A percentile compares a stretch with the other conserved stretches of the same genome.
These are phyloP conservation scores for Phalacrocorax aristotelis DNA, from an alignment of 2,113 vertebrate species.

Conservation along the genomic window DNA sequence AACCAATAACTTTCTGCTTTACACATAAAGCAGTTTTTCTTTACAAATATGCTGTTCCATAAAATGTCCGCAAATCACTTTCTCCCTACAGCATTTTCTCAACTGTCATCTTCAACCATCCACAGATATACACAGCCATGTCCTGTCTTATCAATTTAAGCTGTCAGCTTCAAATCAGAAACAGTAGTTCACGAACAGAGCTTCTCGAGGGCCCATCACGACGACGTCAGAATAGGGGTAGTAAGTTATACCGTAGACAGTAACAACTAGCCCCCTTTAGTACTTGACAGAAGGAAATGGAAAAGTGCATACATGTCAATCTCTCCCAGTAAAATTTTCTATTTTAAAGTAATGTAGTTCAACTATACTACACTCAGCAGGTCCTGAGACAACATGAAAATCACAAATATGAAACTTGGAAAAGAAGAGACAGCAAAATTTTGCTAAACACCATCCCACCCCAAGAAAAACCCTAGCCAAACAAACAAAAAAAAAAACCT, in stretches of 20 bases:
- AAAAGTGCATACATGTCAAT: background rate
- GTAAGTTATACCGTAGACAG: background rate
- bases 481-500: background rate
- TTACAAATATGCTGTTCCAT: fast-evolving
- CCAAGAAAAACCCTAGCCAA: background rate
- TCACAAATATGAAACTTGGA: background rate
- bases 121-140: background rate
- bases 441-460: no score
- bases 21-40: background rate
- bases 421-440: background rate
- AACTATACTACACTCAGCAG: background rate
- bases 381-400: background rate
- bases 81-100: background rate
- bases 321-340: background rate
- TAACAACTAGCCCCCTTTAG: background rate
- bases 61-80: background rate
- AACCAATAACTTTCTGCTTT: background rate
- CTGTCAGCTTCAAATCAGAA: background rate
- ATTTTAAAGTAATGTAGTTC: background rate
- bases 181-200: background rate
- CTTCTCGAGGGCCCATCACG: background rate
- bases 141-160: background rate
- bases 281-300: background rate
- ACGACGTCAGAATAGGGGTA: background rate
- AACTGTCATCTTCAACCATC: background rate